These are phyloP conservation scores for Sardina pilchardus DNA, from an alignment of 2,113 vertebrate species.

Conservation along the genomic window DNA sequence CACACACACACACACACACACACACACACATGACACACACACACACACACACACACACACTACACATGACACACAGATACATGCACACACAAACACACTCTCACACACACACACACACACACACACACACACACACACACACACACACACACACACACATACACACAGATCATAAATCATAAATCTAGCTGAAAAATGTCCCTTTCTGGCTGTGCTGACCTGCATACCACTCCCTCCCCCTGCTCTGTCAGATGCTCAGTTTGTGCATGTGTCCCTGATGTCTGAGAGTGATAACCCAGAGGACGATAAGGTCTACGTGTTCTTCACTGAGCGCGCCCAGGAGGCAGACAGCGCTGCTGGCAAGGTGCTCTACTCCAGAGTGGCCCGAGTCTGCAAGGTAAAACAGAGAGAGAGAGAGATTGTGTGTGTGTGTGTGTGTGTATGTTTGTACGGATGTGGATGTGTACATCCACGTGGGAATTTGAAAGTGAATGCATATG, in stretches of 20 bases:
- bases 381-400: slow-evolving; percentile 81
- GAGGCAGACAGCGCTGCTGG: slow-evolving; percentile 75
- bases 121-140: neutral
- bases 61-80: neutral
- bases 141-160: neutral
- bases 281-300: slow-evolving; percentile 81
- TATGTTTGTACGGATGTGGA: neutral
- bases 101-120: neutral
- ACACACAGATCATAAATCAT: too few species aligned
- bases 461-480: slow-evolving; percentile 22
- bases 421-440: slow-evolving; percentile 24
- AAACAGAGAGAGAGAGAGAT: too few species aligned
- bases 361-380: slow-evolving; percentile 78
- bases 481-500: slow-evolving; percentile 33
- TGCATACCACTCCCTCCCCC: neutral
- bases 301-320: slow-evolving; percentile 81
- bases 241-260: slow-evolving; percentile 70
- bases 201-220: neutral
- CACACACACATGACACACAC: neutral
- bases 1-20: neutral
- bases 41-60: neutral
- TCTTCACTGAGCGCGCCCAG: slow-evolving; percentile 80
- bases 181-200: neutral
- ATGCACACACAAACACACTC: neutral
- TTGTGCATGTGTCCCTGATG: slow-evolving; percentile 76